Evolutionary conservation across 2,113 vertebrate species (phyloP), one percentile per base, ranked within the genome.

Genomic region (Antechinus flavipes): DNA sequence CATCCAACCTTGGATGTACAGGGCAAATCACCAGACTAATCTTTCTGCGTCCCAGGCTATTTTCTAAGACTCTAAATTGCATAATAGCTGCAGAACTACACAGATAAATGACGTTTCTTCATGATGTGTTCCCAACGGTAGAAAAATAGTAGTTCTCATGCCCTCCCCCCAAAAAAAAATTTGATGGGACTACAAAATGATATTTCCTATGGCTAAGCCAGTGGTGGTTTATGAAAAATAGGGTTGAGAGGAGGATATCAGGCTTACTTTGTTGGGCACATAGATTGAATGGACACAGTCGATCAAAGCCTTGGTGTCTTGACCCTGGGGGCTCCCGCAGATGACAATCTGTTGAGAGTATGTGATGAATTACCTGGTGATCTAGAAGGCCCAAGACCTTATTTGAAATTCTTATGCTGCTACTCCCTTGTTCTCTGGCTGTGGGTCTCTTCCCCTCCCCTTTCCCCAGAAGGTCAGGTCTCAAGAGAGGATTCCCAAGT

Each of bases 261-360:
- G 1, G 91, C 97, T 98, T 98, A 99, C 99, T 99, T 99, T 99
- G 97, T 99, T 99, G 8, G 99, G 99, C 76, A 99, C 95, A 95
- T 99, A 99, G 92, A 99, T 90, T 0, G 99, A 99, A 97, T 96
- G 98, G 95, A 99, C 98, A 0, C 99, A 98, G 93, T 97, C 98
- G 68, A 99, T 95, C 96, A 99, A 98, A 93, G 98, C 98, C 46
- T 97, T 97, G 1, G 99, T 99, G 98, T 99, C 99, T 30, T 99
- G 98, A 92, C 98, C 98, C 92, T 99, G 98, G n/a, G 98, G 99
- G 95, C 99, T 98, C 52, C 99, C 99, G 93, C 99, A 99, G 98
- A 99, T 98, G 96, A 99, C 97, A 0, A 99, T 99, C 99, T 99
- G 96, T 76, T 42, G 94, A 0, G 89, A 91, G 95, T 27, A 93